Evolutionary conservation across 2,888 invertebrate genomes (phyloP).

Genomic region (Alloplasta piceator): DNA sequence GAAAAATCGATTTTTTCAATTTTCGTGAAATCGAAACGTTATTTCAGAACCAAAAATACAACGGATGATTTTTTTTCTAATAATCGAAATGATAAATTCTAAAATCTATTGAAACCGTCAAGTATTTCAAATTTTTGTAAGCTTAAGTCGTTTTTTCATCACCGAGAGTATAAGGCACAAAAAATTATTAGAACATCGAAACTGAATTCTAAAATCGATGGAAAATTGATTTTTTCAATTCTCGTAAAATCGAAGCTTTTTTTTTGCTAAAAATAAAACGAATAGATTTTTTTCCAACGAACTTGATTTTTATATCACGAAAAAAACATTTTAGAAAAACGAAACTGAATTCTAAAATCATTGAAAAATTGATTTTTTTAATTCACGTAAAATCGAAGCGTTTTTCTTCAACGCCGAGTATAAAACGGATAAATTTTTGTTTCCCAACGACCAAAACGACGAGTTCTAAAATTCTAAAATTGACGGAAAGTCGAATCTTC

Average conservation of each 20-base stretch:
- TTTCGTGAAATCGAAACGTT: neutral
- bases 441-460: too few species aligned
- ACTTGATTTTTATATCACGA: neutral
- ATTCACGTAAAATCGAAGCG: neutral
- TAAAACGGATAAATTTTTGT: too few species aligned
- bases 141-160: too few species aligned
- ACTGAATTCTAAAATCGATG: neutral
- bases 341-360: neutral
- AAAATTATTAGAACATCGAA: conserved; percentile 21
- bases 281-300: too few species aligned
- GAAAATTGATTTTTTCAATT: neutral
- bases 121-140: neutral
- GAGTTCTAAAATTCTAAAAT: neutral
- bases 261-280: neutral
- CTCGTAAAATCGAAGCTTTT: neutral
- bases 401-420: neutral
- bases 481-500: too few species aligned
- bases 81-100: conserved; percentile 17
- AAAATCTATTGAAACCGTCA: neutral
- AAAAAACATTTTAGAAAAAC: conserved; percentile 7
- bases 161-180: too few species aligned
- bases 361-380: neutral
- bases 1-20: neutral
- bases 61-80: too few species aligned
- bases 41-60: neutral